A percentile compares a stretch with the other conserved stretches of the same genome.
phyloP scores from a whole-genome alignment of 2,797 vertebrate species.

The Philypnodon macrostomus region DNA sequence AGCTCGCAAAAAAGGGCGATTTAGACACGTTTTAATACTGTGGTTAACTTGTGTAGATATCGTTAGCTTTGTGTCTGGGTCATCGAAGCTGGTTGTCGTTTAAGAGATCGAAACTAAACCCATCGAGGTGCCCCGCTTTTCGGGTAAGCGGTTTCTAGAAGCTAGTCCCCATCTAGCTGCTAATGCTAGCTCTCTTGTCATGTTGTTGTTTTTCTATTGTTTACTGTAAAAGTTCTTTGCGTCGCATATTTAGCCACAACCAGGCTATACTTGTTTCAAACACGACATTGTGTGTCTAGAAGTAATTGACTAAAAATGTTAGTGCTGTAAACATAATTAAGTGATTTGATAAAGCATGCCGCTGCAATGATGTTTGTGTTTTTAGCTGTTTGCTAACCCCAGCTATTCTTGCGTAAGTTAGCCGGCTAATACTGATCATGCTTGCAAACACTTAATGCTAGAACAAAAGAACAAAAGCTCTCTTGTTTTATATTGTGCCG shows the following conservation, averaged over 20 bases:
- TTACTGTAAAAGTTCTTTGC: constrained; percentile 23
- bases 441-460: constrained; percentile 14
- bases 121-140: constrained; percentile 16
- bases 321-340: accelerated
- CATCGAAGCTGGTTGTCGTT: constrained; percentile 3
- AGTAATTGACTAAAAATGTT: accelerated
- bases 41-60: neutral
- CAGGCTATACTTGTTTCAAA: accelerated
- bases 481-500: constrained; percentile 21
- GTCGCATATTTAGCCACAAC: accelerated
- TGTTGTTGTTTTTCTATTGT: constrained; percentile 60
- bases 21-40: neutral
- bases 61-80: neutral
- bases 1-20: neutral
- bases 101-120: neutral
- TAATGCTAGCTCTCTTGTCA: constrained; percentile 50
- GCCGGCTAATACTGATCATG: constrained; percentile 10
- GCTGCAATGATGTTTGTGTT: constrained; percentile 48
- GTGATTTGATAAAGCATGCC: neutral
- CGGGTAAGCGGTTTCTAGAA: constrained; percentile 58
- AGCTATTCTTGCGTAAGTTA: constrained; percentile 45
- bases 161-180: constrained; percentile 36
- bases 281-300: neutral
- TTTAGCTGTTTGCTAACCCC: constrained; percentile 54
- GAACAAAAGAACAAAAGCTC: constrained; percentile 45